phyloP scores from a whole-genome alignment of 2,888 invertebrate genomes.

The Chloroclystis v-ata region DNA sequence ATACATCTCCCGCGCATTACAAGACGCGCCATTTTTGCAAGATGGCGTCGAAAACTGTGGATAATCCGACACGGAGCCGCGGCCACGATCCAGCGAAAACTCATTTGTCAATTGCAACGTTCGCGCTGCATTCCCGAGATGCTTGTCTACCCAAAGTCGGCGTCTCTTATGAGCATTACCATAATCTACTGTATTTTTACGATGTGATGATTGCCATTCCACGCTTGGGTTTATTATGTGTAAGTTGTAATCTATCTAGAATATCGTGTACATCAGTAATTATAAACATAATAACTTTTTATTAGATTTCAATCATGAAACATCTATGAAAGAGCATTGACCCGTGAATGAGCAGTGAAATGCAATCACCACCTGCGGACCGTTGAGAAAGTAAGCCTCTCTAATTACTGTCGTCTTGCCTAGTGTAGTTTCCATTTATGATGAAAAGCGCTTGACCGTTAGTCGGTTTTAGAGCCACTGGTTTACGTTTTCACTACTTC shows the following conservation, averaged over 20 bases:
- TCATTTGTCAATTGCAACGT: conserved; percentile 55
- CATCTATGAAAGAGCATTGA: conserved; percentile 51
- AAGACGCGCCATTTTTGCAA: conserved; percentile 63
- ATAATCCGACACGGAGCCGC: conserved; percentile 60
- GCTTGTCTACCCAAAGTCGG: conserved; percentile 23
- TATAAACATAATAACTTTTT: conserved; percentile 1
- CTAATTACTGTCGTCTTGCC: conserved; percentile 55
- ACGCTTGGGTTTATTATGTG: conserved; percentile 10
- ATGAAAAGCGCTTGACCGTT: conserved; percentile 17
- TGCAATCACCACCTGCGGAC: conserved; percentile 49
- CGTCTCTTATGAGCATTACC: conserved; percentile 14
- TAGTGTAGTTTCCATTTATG: conserved; percentile 32
- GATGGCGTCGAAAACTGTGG: conserved; percentile 61
- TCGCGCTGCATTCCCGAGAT: conserved; percentile 34
- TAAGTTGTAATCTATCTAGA: not conserved
- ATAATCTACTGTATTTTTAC: conserved; percentile 17
- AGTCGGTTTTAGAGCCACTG: conserved; percentile 21
- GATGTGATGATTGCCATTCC: conserved; percentile 7
- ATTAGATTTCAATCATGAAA: conserved; percentile 5
- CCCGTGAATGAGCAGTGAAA: conserved; percentile 55
- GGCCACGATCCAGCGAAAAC: conserved; percentile 47
- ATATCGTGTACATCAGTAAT: conserved; percentile 3
- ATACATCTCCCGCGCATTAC: conserved; percentile 57
- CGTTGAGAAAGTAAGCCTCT: conserved; percentile 66
- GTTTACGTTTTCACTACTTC: conserved; percentile 24